A percentile compares a stretch with the other conserved stretches of the same genome.
Evolutionary conservation across 2,797 vertebrate genomes (phyloP).

Genomic region (Pipistrellus nathusii): DNA sequence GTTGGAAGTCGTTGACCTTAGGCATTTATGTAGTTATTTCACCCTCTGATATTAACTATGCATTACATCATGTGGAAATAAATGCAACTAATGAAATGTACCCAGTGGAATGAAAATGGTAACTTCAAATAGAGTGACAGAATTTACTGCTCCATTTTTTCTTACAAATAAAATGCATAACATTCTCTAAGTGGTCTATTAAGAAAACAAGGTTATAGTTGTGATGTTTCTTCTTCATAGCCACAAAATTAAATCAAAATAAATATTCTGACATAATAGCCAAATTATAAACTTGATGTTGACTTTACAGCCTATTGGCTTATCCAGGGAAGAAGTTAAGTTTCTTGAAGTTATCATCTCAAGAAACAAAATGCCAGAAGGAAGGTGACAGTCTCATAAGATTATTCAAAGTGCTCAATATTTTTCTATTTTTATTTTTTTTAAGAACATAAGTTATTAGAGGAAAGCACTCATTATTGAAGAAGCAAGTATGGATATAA

Average conservation of each 20-base stretch:
- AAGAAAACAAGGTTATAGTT: not conserved
- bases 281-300: constrained; percentile 7
- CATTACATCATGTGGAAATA: not conserved
- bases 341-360: not conserved
- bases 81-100: constrained; percentile 17
- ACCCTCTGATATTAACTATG: not conserved
- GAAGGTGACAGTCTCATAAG: not conserved
- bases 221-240: constrained; percentile 23
- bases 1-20: not conserved
- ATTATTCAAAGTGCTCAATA: not conserved
- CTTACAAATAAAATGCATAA: not conserved
- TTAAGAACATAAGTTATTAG: not conserved
- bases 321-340: not conserved
- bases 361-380: not conserved
- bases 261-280: not conserved
- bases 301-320: constrained; percentile 7
- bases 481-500: not conserved
- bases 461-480: not conserved
- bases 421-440: not conserved
- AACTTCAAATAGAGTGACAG: not conserved
- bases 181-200: not conserved
- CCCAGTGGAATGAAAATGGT: not conserved
- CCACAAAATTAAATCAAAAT: constrained; percentile 21
- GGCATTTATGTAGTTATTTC: not conserved
- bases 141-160: not conserved